Base-by-base conservation (phyloP, 2,888 invertebrate species). In the Volucella bombylans region DNA sequence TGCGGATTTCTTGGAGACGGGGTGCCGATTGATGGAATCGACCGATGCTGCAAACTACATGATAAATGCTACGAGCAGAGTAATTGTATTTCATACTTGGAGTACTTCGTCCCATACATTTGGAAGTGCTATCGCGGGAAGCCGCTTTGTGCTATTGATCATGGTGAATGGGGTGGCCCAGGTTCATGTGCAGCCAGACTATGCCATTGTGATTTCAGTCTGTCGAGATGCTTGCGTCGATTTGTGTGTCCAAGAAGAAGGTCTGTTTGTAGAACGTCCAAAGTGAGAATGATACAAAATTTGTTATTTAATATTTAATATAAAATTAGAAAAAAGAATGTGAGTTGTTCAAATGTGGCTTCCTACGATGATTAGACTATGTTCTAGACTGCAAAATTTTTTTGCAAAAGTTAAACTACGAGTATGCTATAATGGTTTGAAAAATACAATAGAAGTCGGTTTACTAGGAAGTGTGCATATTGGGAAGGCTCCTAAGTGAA, bases 1-100 rank as follows among this genome's bases (percentile, higher is more conserved):
- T 97, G 97, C 89, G 97, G 97, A 4, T 96, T 97, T 90, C 93
- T 96, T 2, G 97, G 97, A 0, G 94, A 95, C 0, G 97, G 97
- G 9, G 92, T 94, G 82, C 94, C 96, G 1, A 94, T 95, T 41
- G 97, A 97, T 91, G 95, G 95, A 23, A 96, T 97, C 85, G 97
- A 88, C 88, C 87, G 95, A 88, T 97, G 97, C 90, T 97, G 97
- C 90, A 94, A 95, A 88, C 93, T 94, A 90, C 97, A 97, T 90
- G 97, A 97, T 91, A 94, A 95, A 92, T 97, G 97, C 90, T 97
- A 97, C 91, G 94, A 95, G 87, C 93, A 94, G 71, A 94, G 96
- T 71, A 94, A 94, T 88, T 97, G 97, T 88, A 95, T 96, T 4
- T 94, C 95, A 90, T 95, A 95, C 91, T 93, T 96, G 15, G 95